phyloP scores from a whole-genome alignment of 1,140 invertebrate species.

The Harpegnathos saltator region DNA sequence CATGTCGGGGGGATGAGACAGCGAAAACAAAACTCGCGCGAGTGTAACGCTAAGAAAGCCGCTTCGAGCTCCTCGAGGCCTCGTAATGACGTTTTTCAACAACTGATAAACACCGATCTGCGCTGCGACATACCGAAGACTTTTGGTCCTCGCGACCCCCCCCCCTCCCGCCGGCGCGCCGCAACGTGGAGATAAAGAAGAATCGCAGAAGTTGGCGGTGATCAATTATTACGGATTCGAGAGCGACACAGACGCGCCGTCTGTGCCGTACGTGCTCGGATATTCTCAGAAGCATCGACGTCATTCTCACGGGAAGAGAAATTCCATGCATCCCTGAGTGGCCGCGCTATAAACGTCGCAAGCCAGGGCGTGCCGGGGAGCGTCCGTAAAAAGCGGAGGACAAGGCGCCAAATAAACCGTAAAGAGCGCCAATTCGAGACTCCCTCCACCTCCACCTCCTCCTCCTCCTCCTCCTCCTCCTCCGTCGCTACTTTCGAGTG shows the following conservation, averaged over 20 bases:
- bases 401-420: not conserved
- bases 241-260: not conserved
- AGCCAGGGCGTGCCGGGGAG: not conserved
- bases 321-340: constrained; percentile 56
- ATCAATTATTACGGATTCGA: constrained; percentile 27
- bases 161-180: too few relatives aligned
- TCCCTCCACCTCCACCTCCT: not conserved
- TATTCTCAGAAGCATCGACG: constrained; percentile 41
- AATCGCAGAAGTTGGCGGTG: not conserved
- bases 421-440: not conserved
- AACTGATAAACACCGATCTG: not conserved
- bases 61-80: too few relatives aligned
- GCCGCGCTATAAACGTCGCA: not conserved
- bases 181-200: not conserved
- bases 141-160: not conserved
- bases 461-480: not conserved
- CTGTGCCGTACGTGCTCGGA: constrained; percentile 11
- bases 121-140: not conserved
- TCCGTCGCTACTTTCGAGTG: not conserved
- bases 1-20: too few relatives aligned
- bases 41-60: too few relatives aligned
- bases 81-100: not conserved
- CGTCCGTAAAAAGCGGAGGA: not conserved
- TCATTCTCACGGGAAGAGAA: constrained; percentile 20
- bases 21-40: too few relatives aligned